These are phyloP conservation scores for Porites lobata DNA, from an alignment of 92 coral and sea anemone species.

Conservation along the genomic window DNA sequence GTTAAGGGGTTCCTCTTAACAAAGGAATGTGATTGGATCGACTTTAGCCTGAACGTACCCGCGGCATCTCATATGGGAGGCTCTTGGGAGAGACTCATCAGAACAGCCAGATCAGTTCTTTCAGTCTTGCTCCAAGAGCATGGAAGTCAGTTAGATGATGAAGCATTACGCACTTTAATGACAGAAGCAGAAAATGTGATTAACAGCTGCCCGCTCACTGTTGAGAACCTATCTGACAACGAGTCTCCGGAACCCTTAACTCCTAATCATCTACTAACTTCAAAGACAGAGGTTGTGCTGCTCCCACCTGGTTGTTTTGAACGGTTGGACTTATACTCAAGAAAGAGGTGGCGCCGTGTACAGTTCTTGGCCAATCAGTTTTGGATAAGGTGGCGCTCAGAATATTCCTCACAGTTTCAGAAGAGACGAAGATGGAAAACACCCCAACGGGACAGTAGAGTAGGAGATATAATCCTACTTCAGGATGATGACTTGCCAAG, in stretches of 20 bases:
- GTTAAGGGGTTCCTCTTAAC: not conserved
- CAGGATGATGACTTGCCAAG: too few species aligned
- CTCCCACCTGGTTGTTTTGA: not conserved
- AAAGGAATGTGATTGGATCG: constrained; percentile 18
- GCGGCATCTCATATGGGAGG: not conserved
- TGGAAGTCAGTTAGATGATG: not conserved
- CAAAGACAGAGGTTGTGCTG: not conserved
- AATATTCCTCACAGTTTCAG: too few species aligned
- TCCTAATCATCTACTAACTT: too few species aligned
- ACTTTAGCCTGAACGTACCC: constrained; percentile 14
- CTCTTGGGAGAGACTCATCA: not conserved
- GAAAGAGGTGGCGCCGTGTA: too few species aligned
- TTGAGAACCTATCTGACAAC: too few species aligned
- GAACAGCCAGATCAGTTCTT: constrained; percentile 10
- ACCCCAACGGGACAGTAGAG: too few species aligned
- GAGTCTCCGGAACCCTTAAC: too few species aligned
- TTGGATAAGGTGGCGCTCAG: too few species aligned
- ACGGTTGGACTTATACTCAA: not conserved
- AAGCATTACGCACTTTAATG: too few species aligned
- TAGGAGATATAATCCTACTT: too few species aligned
- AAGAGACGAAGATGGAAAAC: too few species aligned
- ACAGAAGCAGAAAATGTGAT: not conserved
- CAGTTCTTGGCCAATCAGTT: too few species aligned
- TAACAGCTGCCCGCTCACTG: not conserved
- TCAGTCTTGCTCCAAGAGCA: not conserved